Conservation (phyloP, 2,797 vertebrate species). For the Craterocephalus amniculus region DNA sequence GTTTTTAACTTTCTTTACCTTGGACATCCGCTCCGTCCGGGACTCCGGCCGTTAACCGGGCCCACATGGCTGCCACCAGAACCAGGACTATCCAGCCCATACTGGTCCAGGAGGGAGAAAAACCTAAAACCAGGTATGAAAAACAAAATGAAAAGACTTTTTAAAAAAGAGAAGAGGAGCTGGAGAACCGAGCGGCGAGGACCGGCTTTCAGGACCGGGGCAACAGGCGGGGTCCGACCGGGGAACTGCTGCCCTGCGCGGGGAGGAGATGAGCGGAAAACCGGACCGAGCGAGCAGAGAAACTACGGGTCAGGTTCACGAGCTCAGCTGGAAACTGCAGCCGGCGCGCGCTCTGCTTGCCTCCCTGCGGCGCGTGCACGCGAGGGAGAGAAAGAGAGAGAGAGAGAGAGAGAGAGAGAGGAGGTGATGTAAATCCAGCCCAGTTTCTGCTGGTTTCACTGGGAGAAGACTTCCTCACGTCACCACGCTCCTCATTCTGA, state of each 20-base stretch:
- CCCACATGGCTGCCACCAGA: constrained; percentile 50
- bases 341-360: constrained; percentile 43
- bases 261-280: not conserved
- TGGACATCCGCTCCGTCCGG: constrained; percentile 56
- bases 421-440: too few relatives aligned
- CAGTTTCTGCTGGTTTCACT: too few relatives aligned
- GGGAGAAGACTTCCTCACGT: too few relatives aligned
- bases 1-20: constrained; percentile 44
- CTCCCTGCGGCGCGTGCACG: constrained; percentile 26
- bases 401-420: too few relatives aligned
- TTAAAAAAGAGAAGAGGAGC: too few relatives aligned
- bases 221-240: not conserved
- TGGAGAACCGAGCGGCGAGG: too few relatives aligned
- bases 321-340: constrained; percentile 49
- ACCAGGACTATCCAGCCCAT: constrained; percentile 49
- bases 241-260: not conserved
- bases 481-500: too few relatives aligned
- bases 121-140: not conserved
- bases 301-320: constrained; percentile 33
- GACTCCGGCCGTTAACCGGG: constrained; percentile 19
- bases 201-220: too few relatives aligned
- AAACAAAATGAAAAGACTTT: too few relatives aligned
- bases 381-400: constrained; percentile 1
- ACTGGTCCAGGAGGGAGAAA: not conserved
- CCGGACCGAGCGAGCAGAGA: not conserved